Percentiles rank a stretch among this genome's conserved stretches.
phyloP scores from a whole-genome alignment of 2,113 vertebrate species.

The Ascaphus truei region DNA sequence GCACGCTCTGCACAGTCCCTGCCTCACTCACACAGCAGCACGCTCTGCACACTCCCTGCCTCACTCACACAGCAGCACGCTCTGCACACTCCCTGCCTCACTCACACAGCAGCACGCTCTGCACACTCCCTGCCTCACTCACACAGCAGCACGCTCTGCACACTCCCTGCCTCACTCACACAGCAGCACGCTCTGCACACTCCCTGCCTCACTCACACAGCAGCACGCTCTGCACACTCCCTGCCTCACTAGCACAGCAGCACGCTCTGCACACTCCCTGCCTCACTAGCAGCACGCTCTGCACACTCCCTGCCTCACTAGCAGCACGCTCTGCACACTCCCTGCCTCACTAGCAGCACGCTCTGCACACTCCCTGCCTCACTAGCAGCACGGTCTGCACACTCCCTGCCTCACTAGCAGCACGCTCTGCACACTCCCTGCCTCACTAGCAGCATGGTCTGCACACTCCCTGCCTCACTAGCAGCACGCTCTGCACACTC shows the following conservation, averaged over 20 bases:
- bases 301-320: not conserved
- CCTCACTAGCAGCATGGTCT: not conserved
- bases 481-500: not conserved
- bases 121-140: not conserved
- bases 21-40: too few relatives aligned
- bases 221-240: not conserved
- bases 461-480: not conserved
- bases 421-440: not conserved
- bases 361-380: not conserved
- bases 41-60: not conserved
- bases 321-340: not conserved
- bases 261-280: not conserved
- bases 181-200: not conserved
- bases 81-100: not conserved
- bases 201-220: too few relatives aligned
- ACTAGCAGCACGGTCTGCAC: not conserved
- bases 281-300: not conserved
- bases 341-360: not conserved
- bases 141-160: not conserved
- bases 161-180: too few relatives aligned
- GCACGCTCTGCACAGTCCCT: not conserved
- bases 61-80: not conserved
- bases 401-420: not conserved
- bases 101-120: not conserved
- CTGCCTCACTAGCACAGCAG: too few relatives aligned